Base-by-base conservation (phyloP, 2,888 invertebrate species). In the Troides aeacus region DNA sequence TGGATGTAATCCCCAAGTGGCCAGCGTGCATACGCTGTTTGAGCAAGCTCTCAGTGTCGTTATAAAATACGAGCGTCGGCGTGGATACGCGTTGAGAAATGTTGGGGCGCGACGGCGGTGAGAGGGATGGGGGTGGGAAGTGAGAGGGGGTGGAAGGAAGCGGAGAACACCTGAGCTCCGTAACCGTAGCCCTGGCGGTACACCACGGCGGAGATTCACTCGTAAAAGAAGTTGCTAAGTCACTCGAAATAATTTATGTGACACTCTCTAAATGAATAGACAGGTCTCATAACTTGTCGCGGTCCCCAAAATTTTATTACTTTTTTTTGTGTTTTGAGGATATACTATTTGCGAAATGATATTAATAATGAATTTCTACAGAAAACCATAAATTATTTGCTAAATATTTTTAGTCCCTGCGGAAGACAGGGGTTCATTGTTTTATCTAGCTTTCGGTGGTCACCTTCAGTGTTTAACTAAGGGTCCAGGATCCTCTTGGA, bases 11-110 rank as follows among this genome's bases (percentile, higher is more conserved):
- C 85, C 87, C 84, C 83, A 86, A 88, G 86, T 85, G 89, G 89
- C 86, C 87, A 88, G 84, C 84, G 76, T 85, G 84, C 88, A 88
- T 87, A 87, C 86, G 86, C 87, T 84, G 88, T 84, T 86, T 84
- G 85, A 84, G 84, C 84, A 84, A 88, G 84, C 84, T 86, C 85
- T 82, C 82, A 77, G 86, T 87, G 88, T 89, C 89, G 87, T 92
- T 91, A 90, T 91, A 90, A 91, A 90, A 90, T 89, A 90, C 87
- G 89, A 81, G 82, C 84, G 81, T 80, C 84, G 81, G 78, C 84
- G 87, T 84, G 87, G 86, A 88, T 88, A 86, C 88, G 87, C 88
- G 91, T 88, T 92, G 92, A 91, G 92, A 90, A 90, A 92, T 92
- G 83, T 46, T 39, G 15, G 4, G 46, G 46, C 4, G 46, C 46